Conservation (phyloP, 2,888 invertebrate genomes). For the Perdita meconis region DNA sequence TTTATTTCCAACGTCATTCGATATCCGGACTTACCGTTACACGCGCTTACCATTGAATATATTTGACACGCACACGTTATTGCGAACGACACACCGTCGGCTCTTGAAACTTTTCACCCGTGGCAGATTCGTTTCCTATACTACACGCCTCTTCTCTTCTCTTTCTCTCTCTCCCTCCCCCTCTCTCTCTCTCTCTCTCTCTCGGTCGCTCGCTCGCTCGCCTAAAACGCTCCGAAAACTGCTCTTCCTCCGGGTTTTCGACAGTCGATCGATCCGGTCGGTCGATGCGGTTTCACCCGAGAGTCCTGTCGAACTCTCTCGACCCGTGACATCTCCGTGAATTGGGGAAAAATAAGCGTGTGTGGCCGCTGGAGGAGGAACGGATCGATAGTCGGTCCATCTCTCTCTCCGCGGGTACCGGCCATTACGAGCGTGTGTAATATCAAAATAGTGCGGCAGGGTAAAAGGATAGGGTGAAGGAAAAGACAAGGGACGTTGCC, state of each 20-base stretch:
- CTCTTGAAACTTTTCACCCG: conserved; percentile 22
- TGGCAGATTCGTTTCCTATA: not conserved
- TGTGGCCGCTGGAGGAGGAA: conserved; percentile 29
- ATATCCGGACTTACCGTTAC: conserved; percentile 35
- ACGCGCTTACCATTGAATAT: conserved; percentile 24
- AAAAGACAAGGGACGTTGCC: not conserved
- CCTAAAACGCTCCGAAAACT: conserved; percentile 9
- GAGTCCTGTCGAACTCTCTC: not conserved
- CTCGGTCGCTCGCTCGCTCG: too few relatives aligned
- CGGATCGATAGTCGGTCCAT: conserved; percentile 62
- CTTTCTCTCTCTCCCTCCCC: too few relatives aligned
- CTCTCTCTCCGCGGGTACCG: conserved; percentile 46
- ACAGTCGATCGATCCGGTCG: conserved; percentile 4
- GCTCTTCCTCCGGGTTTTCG: not conserved
- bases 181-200: too few relatives aligned
- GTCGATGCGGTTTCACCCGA: not conserved
- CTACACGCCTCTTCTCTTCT: not conserved
- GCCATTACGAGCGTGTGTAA: conserved; percentile 60
- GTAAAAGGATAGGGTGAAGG: conserved; percentile 24
- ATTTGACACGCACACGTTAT: conserved; percentile 20
- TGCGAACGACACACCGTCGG: conserved; percentile 4
- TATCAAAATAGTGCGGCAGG: conserved; percentile 49
- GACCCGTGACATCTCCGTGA: conserved; percentile 22
- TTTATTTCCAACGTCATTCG: conserved; percentile 6
- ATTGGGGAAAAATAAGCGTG: conserved; percentile 29